phyloP scores from a whole-genome alignment of 1,140 invertebrate genomes.

The Drosophila lowei region DNA sequence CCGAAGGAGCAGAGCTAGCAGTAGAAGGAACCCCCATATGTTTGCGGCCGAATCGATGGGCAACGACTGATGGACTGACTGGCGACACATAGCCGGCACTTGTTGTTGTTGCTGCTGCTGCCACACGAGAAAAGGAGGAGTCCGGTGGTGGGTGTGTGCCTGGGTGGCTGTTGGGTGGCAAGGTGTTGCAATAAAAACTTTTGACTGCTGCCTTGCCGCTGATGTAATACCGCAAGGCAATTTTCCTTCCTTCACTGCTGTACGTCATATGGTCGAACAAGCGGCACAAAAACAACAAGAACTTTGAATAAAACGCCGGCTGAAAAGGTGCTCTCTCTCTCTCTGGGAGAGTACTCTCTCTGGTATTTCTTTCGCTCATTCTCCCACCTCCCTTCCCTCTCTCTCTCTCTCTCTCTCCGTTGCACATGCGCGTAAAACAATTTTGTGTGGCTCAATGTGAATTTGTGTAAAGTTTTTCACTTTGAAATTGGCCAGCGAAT shows the following conservation, averaged over 20 bases:
- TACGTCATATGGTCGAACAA: conserved; percentile 66
- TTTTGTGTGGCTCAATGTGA: conserved; percentile 20
- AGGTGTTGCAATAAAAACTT: conserved; percentile 66
- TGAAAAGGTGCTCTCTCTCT: conserved; percentile 9
- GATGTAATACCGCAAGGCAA: conserved; percentile 79
- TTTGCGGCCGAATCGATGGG: conserved; percentile 42
- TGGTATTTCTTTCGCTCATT: neutral
- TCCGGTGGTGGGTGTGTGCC: neutral
- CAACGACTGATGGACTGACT: conserved; percentile 26
- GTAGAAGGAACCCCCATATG: conserved; percentile 34
- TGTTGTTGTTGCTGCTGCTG: conserved; percentile 34
- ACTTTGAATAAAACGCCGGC: conserved; percentile 59
- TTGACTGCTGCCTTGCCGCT: conserved; percentile 56
- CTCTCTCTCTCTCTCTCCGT: neutral
- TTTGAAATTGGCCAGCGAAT: neutral
- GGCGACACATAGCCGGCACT: conserved; percentile 67
- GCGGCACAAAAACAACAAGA: conserved; percentile 40
- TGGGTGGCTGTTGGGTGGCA: conserved; percentile 9
- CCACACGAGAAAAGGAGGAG: neutral
- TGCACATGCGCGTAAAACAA: conserved; percentile 46
- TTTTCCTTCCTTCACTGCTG: conserved; percentile 50
- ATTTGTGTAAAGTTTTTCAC: too few species aligned
- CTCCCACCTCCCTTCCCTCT: neutral
- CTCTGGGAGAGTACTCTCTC: conserved; percentile 6
- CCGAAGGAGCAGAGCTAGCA: conserved; percentile 51